Base-by-base conservation (phyloP, 2,113 vertebrate genomes). In the Podarcis raffonei region DNA sequence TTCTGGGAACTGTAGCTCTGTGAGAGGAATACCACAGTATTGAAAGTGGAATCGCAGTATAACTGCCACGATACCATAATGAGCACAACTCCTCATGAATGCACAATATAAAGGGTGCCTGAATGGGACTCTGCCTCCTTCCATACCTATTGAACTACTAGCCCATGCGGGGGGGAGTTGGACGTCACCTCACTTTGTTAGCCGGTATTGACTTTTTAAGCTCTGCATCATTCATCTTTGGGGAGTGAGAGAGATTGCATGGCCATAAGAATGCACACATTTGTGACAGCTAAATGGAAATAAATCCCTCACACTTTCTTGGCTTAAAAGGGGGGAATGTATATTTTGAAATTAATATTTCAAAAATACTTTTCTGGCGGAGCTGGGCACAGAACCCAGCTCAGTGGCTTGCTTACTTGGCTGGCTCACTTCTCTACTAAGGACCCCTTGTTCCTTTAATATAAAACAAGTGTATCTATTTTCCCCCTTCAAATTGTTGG, bases 301-400 rank as follows among this genome's bases (percentile, higher is more conserved):
- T 37, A 76, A 39, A 66, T 66, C 37, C 35, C 57, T 75, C 79
- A 75, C 16, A 35, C 57, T 48, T 76, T 35, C 79, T 88, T 82
- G 78, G 69, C 37, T 82, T 48, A 22, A 74, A 66, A 81, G 79
- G 80, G 86, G 71, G 27, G 76, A 82, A 25, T 82, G 80, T 88
- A 82, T 88, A 32, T 88, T 87, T 87, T 79, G 71, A 82, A 88
- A 88, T 83, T 48, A 75, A 88, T 88, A 82, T 88, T 75, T 88
- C 32, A 75, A 42, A 65, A 65, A 66, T 23, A 37, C 27, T 5
- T 65, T 48, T 53, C 66, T 88, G 37, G 81, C 37, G 4, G 80
- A 8, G 12, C 30, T 8, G 35, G 57, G 30, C 30, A 9, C 15
- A 39, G 59, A 18, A n/a, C 68, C 87, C 32, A 53, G 48, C 32